Percentiles rank a stretch among this genome's conserved stretches.
Evolutionary conservation across 2,888 invertebrate species (phyloP).

Genomic region (Mimachlamys varia): DNA sequence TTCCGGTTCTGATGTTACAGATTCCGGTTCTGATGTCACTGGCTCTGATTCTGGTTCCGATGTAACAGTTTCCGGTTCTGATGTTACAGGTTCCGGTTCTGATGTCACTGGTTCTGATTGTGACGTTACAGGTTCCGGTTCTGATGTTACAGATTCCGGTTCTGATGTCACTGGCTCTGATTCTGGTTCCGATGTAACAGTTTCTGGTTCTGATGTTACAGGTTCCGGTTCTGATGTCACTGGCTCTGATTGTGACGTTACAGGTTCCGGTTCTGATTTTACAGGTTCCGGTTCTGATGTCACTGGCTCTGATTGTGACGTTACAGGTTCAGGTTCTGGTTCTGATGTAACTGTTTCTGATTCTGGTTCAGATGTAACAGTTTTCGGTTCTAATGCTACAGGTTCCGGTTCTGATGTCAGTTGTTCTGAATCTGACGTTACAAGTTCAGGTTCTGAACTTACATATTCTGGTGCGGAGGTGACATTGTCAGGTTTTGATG

Average conservation of each 20-base stretch:
- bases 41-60: neutral
- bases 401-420: neutral
- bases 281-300: too few relatives aligned
- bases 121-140: neutral
- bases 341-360: neutral
- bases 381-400: neutral
- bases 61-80: neutral
- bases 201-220: neutral
- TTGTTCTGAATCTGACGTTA: neutral
- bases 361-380: neutral
- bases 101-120: neutral
- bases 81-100: neutral
- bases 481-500: neutral
- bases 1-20: neutral
- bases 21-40: neutral
- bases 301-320: too few relatives aligned
- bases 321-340: neutral
- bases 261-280: too few relatives aligned
- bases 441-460: neutral
- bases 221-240: neutral
- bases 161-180: neutral
- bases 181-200: neutral
- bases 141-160: slow-evolving; percentile 9
- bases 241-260: too few relatives aligned
- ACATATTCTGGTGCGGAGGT: neutral